phyloP scores from a whole-genome alignment of 2,888 invertebrate species.

The Vanessa cardui region DNA sequence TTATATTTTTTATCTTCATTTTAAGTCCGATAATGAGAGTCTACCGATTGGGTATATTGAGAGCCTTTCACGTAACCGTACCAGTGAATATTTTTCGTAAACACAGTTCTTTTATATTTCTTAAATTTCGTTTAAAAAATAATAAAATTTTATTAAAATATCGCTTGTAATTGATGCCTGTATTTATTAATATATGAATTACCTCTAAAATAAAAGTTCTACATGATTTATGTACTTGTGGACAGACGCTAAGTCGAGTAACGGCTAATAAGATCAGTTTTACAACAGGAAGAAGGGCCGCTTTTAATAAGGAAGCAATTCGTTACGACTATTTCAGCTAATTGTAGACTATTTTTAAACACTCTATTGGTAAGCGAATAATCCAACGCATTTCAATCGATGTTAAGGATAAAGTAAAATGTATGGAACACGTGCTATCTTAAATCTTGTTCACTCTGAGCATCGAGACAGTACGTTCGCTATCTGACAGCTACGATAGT shows the following conservation, averaged over 20 bases:
- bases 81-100: background rate
- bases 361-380: constrained; percentile 23
- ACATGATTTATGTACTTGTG: constrained; percentile 15
- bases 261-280: constrained; percentile 38
- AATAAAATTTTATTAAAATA: background rate
- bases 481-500: constrained; percentile 54
- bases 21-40: constrained; percentile 33
- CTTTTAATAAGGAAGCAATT: constrained; percentile 61
- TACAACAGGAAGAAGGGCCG: constrained; percentile 54
- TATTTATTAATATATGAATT: background rate
- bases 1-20: constrained; percentile 42
- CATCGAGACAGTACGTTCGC: constrained; percentile 27
- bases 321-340: constrained; percentile 44
- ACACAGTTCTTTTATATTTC: background rate
- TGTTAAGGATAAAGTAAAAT: background rate
- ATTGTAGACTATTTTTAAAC: constrained; percentile 35
- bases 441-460: constrained; percentile 18
- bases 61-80: constrained; percentile 33
- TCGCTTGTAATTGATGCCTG: background rate
- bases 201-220: too few relatives aligned
- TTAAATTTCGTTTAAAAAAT: background rate
- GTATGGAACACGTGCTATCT: constrained; percentile 11
- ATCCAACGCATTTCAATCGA: background rate
- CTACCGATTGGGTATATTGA: constrained; percentile 26
- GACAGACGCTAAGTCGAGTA: constrained; percentile 28